Percentiles rank a stretch among this genome's conserved stretches.
phyloP scores from a whole-genome alignment of 2,113 vertebrate genomes.

The Theristicus caerulescens region DNA sequence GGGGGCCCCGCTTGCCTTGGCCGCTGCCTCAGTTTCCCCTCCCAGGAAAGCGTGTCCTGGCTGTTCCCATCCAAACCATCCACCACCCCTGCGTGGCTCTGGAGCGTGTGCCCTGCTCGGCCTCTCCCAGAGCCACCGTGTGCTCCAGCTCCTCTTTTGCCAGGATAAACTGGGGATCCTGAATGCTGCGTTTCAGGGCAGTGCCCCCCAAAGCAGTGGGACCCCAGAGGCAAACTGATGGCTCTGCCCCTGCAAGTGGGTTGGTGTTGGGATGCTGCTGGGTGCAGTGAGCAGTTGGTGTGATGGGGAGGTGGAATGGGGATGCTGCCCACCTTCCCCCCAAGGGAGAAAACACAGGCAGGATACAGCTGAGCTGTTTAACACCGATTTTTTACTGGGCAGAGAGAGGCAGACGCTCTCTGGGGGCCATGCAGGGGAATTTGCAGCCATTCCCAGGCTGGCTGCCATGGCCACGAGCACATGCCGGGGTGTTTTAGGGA shows the following conservation, averaged over 20 bases:
- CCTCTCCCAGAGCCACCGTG: background rate
- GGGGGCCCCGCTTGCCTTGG: background rate
- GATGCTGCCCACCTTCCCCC: background rate
- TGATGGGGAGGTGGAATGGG: too few species aligned
- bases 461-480: background rate
- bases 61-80: background rate
- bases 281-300: rapidly evolving
- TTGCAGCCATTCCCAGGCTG: background rate
- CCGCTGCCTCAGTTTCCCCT: background rate
- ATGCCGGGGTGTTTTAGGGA: background rate
- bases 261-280: background rate
- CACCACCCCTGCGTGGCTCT: rapidly evolving
- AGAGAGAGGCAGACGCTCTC: background rate
- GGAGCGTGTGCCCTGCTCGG: rapidly evolving
- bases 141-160: background rate
- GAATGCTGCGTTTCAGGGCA: rapidly evolving
- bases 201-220: background rate
- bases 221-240: background rate
- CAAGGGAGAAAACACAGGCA: background rate
- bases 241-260: background rate
- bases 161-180: background rate
- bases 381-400: background rate
- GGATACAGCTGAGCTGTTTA: background rate
- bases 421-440: background rate
- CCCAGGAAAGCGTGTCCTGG: rapidly evolving